Base-by-base conservation (phyloP, 2,797 vertebrate species). In the Rhinophrynus dorsalis region DNA sequence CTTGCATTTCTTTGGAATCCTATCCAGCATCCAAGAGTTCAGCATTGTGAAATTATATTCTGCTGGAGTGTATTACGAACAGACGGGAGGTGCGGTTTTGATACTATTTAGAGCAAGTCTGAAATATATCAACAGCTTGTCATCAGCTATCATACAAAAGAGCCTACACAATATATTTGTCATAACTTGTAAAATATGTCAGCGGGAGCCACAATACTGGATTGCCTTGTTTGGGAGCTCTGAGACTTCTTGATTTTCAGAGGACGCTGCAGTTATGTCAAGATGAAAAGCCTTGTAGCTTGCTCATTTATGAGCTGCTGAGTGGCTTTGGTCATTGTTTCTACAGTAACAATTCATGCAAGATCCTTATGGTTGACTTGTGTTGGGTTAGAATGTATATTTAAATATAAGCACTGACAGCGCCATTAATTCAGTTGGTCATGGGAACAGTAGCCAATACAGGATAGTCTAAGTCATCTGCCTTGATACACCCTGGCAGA, bases 261-360 rank as follows among this genome's bases (percentile, higher is more conserved):
- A 58, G 7, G 52, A 57, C 27, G 40, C 12, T 37, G 21, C 6
- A 21, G 54, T 55, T 62, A 38, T 38, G n/a, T 63, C 3, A 57
- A 63, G 68, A 63, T 71, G 59, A 71, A 71, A 63, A 71, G 68
- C 27, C 2, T 56, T 8, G 17, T 18, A 37, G 27, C 42, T 42
- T 61, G 29, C 6, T 57, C 30, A 27, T 71, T 71, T 63, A 71
- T 71, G 68, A 71, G 59, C 68, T 56, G 68, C 42, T 63, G 67
- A 56, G 20, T 51, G 42, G 29, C 68, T 63, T 71, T 71, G 59
- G 68, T 71, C 59, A 40, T n/a, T 48, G 38, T 38, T 55, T 35
- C 52, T 62, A 15, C 44, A 38, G 32, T 51, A 42, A 50, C 32
- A 23, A 32, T 26, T 23, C 55, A 11, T 26, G 23, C 18, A 21